Conservation (phyloP, 2,113 vertebrate genomes). For the Rhipidura dahli region DNA sequence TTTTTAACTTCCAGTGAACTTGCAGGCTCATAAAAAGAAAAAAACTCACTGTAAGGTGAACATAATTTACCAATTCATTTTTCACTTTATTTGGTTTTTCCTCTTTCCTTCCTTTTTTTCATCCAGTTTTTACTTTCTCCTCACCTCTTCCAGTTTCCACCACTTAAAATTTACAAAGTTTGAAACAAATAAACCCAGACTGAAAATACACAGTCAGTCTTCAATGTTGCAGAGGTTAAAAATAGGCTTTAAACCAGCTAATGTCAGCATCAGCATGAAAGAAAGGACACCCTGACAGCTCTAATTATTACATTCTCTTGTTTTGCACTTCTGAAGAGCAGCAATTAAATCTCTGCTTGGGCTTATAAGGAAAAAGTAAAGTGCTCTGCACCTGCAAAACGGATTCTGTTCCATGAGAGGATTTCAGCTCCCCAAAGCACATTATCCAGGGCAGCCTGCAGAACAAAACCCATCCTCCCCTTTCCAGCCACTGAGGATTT, state of each 20-base stretch:
- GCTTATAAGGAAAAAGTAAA: slow-evolving; percentile 57
- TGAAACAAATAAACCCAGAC: slow-evolving; percentile 47
- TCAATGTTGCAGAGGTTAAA: slow-evolving; percentile 62
- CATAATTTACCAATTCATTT: neutral
- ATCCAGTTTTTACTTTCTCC: neutral
- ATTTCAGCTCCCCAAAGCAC: slow-evolving; percentile 25
- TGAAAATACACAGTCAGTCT: slow-evolving; percentile 47
- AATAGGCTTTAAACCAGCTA: slow-evolving; percentile 70
- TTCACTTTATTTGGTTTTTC: neutral
- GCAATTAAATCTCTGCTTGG: slow-evolving; percentile 71
- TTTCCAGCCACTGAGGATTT: neutral
- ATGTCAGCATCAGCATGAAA: slow-evolving; percentile 64
- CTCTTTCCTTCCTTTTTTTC: neutral
- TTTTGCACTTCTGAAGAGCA: slow-evolving; percentile 68
- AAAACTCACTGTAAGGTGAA: neutral
- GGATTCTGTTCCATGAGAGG: neutral
- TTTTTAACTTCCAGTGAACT: neutral
- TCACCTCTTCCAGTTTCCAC: neutral
- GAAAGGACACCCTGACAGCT: slow-evolving; percentile 71
- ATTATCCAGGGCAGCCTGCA: slow-evolving; percentile 12
- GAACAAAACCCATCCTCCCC: slow-evolving; percentile 6
- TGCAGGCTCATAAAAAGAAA: neutral
- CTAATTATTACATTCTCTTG: slow-evolving; percentile 76
- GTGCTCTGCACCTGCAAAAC: slow-evolving; percentile 59
- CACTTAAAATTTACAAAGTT: slow-evolving; percentile 36